phyloP scores from a whole-genome alignment of 2,797 vertebrate genomes.

The Clarias platycephalus region DNA sequence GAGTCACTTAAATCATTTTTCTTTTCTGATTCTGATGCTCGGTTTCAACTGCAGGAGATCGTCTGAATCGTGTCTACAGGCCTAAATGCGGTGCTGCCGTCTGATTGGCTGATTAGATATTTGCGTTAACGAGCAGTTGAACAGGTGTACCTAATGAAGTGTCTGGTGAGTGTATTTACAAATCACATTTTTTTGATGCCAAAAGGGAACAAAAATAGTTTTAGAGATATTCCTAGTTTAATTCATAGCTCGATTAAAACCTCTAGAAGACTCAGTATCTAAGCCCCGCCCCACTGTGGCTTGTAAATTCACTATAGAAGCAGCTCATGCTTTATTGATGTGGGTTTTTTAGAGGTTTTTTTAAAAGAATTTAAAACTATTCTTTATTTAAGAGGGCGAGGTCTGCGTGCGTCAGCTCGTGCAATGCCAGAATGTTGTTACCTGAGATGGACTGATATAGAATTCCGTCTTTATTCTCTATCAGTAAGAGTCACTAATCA shows the following conservation, averaged over 20 bases:
- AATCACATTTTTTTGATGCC: background rate
- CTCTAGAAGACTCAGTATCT: no score
- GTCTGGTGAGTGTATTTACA: background rate
- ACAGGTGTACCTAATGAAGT: no score
- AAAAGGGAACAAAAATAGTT: background rate
- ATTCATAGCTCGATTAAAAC: background rate
- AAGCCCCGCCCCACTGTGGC: background rate
- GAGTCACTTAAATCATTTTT: no score
- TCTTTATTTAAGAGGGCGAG: background rate
- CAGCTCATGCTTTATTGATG: background rate
- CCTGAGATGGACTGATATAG: background rate
- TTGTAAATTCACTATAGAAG: background rate
- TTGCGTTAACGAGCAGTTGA: no score
- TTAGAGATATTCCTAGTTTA: background rate
- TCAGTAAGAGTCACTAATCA: background rate
- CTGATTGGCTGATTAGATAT: no score
- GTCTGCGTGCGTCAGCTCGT: background rate
- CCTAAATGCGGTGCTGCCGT: no score
- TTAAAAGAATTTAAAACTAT: background rate
- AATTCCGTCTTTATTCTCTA: background rate
- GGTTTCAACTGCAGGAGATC: no score
- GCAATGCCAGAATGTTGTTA: background rate
- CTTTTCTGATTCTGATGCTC: no score
- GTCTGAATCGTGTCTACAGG: no score
- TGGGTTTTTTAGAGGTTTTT: background rate